A percentile compares a stretch with the other conserved stretches of the same genome.
Conservation (phyloP, 2,797 vertebrate genomes). For the Linurgus olivaceus region DNA sequence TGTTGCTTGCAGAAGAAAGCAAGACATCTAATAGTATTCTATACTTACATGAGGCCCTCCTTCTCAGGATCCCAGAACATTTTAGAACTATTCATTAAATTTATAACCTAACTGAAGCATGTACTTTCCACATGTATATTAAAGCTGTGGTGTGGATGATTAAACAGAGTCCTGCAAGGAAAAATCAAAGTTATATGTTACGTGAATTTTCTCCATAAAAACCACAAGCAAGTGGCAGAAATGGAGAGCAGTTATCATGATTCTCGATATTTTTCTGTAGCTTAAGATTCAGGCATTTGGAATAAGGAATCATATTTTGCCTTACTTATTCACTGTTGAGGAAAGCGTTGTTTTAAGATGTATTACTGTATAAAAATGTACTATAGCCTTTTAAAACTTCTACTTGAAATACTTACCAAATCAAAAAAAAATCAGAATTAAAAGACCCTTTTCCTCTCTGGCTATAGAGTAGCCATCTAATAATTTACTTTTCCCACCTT, state of each 20-base stretch:
- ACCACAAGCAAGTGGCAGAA: not conserved
- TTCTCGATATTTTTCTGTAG: not conserved
- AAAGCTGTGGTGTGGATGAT: not conserved
- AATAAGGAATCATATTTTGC: not conserved
- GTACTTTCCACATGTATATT: not conserved
- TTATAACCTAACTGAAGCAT: not conserved
- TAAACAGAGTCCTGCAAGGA: not conserved
- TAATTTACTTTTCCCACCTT: not conserved
- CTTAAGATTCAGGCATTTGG: not conserved
- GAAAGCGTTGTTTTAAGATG: not conserved
- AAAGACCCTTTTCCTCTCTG: not conserved
- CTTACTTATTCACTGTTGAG: not conserved
- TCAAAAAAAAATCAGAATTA: not conserved
- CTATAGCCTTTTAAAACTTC: not conserved
- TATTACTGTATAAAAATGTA: not conserved
- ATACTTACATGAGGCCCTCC: not conserved
- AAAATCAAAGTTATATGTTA: not conserved
- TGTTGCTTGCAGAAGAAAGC: constrained; percentile 38
- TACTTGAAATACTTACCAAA: not conserved
- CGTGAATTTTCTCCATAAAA: not conserved
- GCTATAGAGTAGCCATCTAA: not conserved
- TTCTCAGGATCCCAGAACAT: not conserved
- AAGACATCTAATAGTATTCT: constrained; percentile 28
- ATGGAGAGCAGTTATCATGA: not conserved
- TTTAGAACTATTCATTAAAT: constrained; percentile 22